phyloP scores from a whole-genome alignment of 1,140 invertebrate genomes.

The Calephelis virginiensis region DNA sequence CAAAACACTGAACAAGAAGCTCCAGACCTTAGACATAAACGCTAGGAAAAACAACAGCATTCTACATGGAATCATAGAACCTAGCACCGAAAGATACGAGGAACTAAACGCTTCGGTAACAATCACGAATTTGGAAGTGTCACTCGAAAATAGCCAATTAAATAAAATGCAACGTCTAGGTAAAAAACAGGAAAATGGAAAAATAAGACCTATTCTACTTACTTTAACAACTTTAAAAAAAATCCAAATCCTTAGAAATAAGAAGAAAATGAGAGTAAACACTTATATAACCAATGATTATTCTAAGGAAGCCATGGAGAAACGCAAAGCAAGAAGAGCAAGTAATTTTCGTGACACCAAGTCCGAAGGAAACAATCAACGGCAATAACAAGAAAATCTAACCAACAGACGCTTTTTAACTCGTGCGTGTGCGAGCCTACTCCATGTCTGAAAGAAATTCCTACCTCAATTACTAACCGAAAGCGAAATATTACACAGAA shows the following conservation, averaged over 20 bases:
- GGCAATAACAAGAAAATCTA: neutral
- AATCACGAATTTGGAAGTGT: neutral
- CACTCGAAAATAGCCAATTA: conserved; percentile 1
- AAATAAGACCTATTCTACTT: conserved; percentile 6
- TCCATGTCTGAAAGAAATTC: conserved; percentile 3
- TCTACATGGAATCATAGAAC: neutral
- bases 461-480: conserved; percentile 8
- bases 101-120: conserved; percentile 2
- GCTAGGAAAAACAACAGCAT: conserved; percentile 5
- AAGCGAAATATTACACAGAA: conserved; percentile 14
- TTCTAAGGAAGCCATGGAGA: neutral
- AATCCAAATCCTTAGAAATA: no score
- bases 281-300: neutral
- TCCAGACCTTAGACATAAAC: neutral
- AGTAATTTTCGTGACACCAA: conserved; percentile 3
- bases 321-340: neutral
- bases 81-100: neutral
- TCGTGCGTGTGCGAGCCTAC: neutral
- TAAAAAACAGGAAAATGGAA: neutral
- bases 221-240: conserved; percentile 3
- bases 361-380: neutral
- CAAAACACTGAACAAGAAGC: neutral
- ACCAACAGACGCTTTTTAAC: neutral
- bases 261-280: neutral
- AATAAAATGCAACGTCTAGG: neutral